Base-by-base conservation (phyloP, 2,797 vertebrate genomes). In the Clarias platycephalus region DNA sequence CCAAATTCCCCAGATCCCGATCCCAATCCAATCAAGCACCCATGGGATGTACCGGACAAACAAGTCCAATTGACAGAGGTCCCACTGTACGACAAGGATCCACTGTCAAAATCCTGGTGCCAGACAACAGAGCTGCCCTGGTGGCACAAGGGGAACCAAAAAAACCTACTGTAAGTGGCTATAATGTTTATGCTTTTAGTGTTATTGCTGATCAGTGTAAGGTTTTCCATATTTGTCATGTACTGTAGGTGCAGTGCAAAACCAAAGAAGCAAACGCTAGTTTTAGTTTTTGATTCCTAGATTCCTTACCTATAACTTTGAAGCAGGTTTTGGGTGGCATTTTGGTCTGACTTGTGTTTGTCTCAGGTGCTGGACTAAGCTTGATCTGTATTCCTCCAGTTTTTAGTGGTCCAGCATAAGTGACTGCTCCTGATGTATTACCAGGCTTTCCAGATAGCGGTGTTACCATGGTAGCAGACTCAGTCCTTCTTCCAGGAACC, bases 221-320 rank as follows among this genome's bases (percentile, higher is more conserved):
- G 7, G n/a, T 4, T 4, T 1, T 3, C 8, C 20, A 4, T 22
- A 57, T 22, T 57, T 22, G 28, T 76, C 1, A 58, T 26, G 15
- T 34, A 31, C 53, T 8, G 0, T 55, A 18, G 28, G 3, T 34
- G n/a, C 1, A 28, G 7, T 49, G 16, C 9, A 58, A 34, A 77
- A 24, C 28, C 75, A 75, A 55, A 75, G 4, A 31, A 55, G 16
- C 5, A 49, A 31, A 31, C n/a, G 5, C 5, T 77, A 55, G 0
- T 8, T 24, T 62, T 28, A 71, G 22, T 44, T 16, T 28, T 63
- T 34, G 49, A 53, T 3, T 24, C 4, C 40, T 26, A 26, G 2
- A 75, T 20, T 22, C 8, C 31, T 62, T 90, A 91, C 92, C 91
- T 82, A 93, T 91, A 5, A 93, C 37, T 86, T 91, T 93, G 44